phyloP scores from a whole-genome alignment of 2,113 vertebrate genomes.

The Atractosteus spatula region DNA sequence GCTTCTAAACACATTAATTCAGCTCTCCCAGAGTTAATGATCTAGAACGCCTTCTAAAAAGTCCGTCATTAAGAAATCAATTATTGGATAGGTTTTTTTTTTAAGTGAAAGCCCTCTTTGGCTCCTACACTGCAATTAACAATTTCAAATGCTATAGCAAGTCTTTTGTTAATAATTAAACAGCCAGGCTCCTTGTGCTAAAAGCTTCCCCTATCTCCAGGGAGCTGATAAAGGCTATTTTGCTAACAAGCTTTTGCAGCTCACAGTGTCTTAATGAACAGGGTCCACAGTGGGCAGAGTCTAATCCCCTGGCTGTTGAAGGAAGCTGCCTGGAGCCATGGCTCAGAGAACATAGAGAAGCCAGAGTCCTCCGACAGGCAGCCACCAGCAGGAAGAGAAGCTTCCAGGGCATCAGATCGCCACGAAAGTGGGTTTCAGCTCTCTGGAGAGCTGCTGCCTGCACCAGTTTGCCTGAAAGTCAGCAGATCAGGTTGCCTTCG shows the following conservation, averaged over 20 bases:
- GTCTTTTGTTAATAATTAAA: conserved; percentile 40
- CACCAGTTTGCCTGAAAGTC: too few species aligned
- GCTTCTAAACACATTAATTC: neutral
- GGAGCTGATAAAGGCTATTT: conserved; percentile 32
- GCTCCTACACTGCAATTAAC: conserved; percentile 33
- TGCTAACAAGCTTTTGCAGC: conserved; percentile 27
- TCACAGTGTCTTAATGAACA: conserved; percentile 13
- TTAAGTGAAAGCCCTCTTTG: conserved; percentile 19
- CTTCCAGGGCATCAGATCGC: neutral
- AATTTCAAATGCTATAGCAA: conserved; percentile 30
- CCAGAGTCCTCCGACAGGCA: neutral
- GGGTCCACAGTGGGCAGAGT: neutral
- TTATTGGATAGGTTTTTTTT: neutral
- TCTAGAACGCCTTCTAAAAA: neutral
- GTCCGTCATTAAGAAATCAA: neutral
- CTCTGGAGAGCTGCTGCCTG: too few species aligned
- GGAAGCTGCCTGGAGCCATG: neutral
- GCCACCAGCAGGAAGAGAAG: neutral
- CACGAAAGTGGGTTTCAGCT: too few species aligned
- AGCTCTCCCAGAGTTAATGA: neutral
- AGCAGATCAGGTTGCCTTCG: too few species aligned
- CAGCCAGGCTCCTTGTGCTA: conserved; percentile 23
- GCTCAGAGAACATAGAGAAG: neutral
- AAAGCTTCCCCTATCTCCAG: conserved; percentile 26
- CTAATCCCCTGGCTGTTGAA: neutral